Base-by-base conservation (phyloP, 2,888 invertebrate species). In the Synanthedon vespiformis region DNA sequence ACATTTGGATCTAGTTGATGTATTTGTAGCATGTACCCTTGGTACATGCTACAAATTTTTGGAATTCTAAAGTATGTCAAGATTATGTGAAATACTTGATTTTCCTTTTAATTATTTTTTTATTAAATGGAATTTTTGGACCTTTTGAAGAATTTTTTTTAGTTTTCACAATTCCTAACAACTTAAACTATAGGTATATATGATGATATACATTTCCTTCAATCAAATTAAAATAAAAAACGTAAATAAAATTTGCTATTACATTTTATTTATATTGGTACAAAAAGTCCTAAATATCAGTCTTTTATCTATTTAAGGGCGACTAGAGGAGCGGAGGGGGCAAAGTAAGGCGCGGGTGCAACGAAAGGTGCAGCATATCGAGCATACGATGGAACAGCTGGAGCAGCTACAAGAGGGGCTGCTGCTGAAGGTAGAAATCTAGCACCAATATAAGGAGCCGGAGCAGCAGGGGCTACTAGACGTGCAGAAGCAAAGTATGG, bases 301-400 rank as follows among this genome's bases (percentile, higher is more conserved):
- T 80, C 74, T 72, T 66, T 53, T 34, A 48, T 68, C 75, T 60
- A 80, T 64, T 77, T 77, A 53, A 74, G 64, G 55, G 69, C 59
- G 48, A 67, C 59, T 44, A 67, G 63, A 0, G 69, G 65, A 2
- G 77, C 68, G 3, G 64, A 66, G 8, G 68, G 61, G 1, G 74
- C 74, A 12, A 72, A 60, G 54, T 65, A 67, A 3, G 70, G 67
- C 6, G 68, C 64, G 4, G 70, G 61, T 44, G 57, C 59, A 12
- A 62, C 66, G 40, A 52, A 13, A 6, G 56, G 56, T 2, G 62
- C 59, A n/a, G 61, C 53, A 34, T 65, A 61, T 5, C 67, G 62
- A 11, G 70, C 62, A 22, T 12, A 13, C 16, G 13, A 18, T 13
- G 48, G 44, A 12, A 12, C 1, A 22, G 48, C 50, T 12, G 22